These are phyloP conservation scores for Tipula unca DNA, from an alignment of 2,888 invertebrate genomes.

Conservation along the genomic window DNA sequence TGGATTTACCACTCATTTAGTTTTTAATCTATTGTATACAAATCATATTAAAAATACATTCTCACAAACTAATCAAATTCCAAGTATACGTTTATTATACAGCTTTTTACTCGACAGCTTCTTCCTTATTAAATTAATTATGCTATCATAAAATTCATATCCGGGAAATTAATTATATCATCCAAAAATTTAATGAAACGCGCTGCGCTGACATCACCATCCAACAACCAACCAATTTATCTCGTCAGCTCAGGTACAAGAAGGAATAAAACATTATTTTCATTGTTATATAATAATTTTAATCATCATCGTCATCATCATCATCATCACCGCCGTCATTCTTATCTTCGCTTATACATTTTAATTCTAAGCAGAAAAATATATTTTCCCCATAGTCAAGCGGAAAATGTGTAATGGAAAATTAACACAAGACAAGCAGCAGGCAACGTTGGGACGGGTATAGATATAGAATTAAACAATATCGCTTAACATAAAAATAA, in stretches of 20 bases:
- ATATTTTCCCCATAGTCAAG: background rate
- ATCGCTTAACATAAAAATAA: background rate
- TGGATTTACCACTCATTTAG: no score
- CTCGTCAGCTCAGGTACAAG: background rate
- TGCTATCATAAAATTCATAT: background rate
- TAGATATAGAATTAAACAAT: background rate
- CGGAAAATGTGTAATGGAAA: background rate
- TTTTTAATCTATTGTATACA: no score
- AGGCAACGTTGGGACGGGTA: background rate
- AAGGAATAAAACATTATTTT: background rate
- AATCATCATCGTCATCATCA: background rate
- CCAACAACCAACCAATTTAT: background rate
- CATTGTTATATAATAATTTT: background rate
- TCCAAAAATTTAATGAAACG: background rate
- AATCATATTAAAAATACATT: background rate
- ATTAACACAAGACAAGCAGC: background rate
- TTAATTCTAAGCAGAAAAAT: background rate
- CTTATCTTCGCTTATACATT: background rate
- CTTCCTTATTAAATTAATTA: background rate
- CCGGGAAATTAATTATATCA: background rate
- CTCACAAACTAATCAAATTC: background rate
- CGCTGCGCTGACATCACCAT: background rate
- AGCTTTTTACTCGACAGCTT: background rate
- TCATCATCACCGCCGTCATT: background rate
- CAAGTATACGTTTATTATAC: background rate